phyloP scores from a whole-genome alignment of 2,797 vertebrate species.

The Ispidina picta region DNA sequence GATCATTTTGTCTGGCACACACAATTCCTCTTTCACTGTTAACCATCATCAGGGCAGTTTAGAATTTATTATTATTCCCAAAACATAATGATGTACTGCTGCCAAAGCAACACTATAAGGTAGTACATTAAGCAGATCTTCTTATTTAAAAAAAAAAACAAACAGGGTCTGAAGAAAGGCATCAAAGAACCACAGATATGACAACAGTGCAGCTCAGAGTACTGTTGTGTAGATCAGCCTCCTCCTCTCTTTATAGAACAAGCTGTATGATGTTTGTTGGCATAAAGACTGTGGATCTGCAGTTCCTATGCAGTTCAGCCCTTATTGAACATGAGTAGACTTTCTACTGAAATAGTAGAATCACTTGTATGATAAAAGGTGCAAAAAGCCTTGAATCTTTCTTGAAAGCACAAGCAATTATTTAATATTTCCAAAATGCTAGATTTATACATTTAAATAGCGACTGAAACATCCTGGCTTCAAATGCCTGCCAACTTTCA shows the following conservation, averaged over 20 bases:
- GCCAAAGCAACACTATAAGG: not conserved
- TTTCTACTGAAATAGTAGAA: not conserved
- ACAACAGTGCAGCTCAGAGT: not conserved
- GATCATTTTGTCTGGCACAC: not conserved
- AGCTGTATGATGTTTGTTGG: not conserved
- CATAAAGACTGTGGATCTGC: not conserved
- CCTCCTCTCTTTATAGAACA: not conserved
- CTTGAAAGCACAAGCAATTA: not conserved
- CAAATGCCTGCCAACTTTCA: not conserved
- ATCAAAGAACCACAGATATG: not conserved
- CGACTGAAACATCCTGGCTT: not conserved
- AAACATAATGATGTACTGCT: not conserved
- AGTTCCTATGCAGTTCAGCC: not conserved
- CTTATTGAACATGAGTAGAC: not conserved
- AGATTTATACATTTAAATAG: not conserved
- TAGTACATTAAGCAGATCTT: not conserved
- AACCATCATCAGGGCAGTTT: not conserved
- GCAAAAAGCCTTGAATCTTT: not conserved
- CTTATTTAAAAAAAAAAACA: not conserved
- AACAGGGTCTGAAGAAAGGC: not conserved
- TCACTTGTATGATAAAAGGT: not conserved
- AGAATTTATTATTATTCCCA: not conserved
- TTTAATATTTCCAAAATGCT: not conserved
- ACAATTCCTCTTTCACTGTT: not conserved
- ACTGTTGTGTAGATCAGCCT: not conserved